A percentile compares a stretch with the other conserved stretches of the same genome.
Conservation (phyloP, 2,888 invertebrate genomes). For the Ferrisia virgata region DNA sequence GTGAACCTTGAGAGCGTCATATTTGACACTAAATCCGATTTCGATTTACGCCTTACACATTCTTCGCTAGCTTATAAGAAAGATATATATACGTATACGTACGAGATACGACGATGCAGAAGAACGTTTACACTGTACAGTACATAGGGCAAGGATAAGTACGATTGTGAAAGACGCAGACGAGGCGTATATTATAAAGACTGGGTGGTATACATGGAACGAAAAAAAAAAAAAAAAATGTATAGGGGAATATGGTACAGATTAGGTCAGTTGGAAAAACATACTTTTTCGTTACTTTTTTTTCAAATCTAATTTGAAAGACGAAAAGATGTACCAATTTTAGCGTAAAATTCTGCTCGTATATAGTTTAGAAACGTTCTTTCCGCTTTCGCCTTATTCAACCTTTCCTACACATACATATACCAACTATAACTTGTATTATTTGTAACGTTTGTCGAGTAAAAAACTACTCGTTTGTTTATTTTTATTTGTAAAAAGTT, state of each 20-base stretch:
- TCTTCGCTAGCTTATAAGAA: too few species aligned
- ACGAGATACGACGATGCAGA: background rate
- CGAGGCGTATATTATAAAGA: too few species aligned
- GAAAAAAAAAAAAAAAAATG: background rate
- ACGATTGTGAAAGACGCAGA: too few species aligned
- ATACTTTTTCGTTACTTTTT: conserved; percentile 17
- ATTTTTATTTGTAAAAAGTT: background rate
- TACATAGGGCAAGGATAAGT: too few species aligned
- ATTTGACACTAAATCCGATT: conserved; percentile 14
- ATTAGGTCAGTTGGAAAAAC: conserved; percentile 17
- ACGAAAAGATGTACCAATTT: background rate
- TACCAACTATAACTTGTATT: too few species aligned
- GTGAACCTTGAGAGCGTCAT: background rate
- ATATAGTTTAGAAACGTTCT: background rate
- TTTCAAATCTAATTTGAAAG: conserved; percentile 10
- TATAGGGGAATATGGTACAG: background rate
- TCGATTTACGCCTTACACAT: background rate
- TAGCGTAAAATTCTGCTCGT: background rate
- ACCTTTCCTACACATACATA: background rate
- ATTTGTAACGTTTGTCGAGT: background rate
- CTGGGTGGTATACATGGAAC: too few species aligned
- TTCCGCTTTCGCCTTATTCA: background rate
- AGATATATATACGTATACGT: too few species aligned
- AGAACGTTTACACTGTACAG: background rate
- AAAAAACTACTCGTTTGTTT: background rate